Conservation (phyloP, 2,797 vertebrate species). For the Darevskia mixta region DNA sequence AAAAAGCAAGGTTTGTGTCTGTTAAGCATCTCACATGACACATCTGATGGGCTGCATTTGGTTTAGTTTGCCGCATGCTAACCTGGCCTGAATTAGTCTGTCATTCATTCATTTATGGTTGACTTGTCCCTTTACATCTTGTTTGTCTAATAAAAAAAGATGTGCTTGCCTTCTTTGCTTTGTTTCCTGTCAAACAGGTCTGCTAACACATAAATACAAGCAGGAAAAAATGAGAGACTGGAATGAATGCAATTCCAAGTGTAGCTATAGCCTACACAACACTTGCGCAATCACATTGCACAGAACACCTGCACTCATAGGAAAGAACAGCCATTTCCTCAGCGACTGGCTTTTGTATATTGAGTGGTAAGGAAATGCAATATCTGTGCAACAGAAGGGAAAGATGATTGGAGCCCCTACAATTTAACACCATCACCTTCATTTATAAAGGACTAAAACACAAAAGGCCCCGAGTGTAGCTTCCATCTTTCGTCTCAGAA, state of each 20-base stretch:
- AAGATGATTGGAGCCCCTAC: neutral
- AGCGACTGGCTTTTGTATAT: neutral
- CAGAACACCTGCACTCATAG: neutral
- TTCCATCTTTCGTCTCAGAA: neutral
- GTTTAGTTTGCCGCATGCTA: neutral
- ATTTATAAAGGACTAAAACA: neutral
- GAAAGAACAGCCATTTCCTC: neutral
- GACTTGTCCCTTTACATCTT: neutral
- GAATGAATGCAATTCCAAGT: neutral
- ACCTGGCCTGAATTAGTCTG: neutral
- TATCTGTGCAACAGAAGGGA: neutral
- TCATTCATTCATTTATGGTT: neutral
- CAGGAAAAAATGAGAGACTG: neutral
- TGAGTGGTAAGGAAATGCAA: neutral
- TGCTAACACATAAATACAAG: neutral
- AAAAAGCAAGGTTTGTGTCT: neutral
- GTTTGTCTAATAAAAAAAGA: neutral
- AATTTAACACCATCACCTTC: neutral
- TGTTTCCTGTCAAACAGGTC: neutral
- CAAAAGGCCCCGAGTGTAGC: neutral
- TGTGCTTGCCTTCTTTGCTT: neutral
- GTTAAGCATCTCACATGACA: neutral
- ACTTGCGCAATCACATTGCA: neutral
- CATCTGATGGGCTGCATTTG: neutral
- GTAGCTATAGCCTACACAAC: neutral